phyloP scores from a whole-genome alignment of 2,113 vertebrate species.

The pig (Sus scrofa) region DNA sequence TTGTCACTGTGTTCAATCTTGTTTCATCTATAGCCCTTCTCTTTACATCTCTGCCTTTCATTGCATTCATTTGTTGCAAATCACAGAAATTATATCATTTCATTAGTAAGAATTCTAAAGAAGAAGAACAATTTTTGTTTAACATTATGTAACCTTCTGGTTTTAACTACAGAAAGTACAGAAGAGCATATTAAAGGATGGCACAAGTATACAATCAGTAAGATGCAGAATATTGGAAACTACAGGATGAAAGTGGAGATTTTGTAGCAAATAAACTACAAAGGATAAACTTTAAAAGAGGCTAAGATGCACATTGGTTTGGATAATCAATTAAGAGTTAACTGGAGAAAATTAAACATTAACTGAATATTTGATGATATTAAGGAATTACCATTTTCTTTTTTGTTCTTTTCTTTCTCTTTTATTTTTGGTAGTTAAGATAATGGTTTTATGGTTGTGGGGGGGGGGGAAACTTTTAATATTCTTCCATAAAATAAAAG shows the following conservation, averaged over 20 bases:
- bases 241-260: not conserved
- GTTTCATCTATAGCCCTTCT: not conserved
- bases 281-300: not conserved
- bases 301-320: not conserved
- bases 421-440: not conserved
- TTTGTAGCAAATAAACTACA: not conserved
- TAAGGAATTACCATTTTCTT: not conserved
- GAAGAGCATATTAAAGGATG: not conserved
- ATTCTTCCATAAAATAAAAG: not conserved
- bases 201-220: not conserved
- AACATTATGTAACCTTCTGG: not conserved
- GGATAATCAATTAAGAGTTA: not conserved
- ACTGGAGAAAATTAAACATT: not conserved
- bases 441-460: not conserved
- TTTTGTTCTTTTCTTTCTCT: not conserved
- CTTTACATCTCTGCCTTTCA: not conserved
- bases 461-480: not conserved
- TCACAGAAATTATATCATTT: not conserved
- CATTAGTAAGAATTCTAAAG: not conserved
- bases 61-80: not conserved
- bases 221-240: not conserved
- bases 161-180: not conserved
- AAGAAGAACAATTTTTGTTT: not conserved
- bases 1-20: not conserved
- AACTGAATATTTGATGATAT: not conserved